A percentile compares a stretch with the other conserved stretches of the same genome.
Evolutionary conservation across 2,113 vertebrate genomes (phyloP).

Genomic region (Urocynchramus pylzowi): DNA sequence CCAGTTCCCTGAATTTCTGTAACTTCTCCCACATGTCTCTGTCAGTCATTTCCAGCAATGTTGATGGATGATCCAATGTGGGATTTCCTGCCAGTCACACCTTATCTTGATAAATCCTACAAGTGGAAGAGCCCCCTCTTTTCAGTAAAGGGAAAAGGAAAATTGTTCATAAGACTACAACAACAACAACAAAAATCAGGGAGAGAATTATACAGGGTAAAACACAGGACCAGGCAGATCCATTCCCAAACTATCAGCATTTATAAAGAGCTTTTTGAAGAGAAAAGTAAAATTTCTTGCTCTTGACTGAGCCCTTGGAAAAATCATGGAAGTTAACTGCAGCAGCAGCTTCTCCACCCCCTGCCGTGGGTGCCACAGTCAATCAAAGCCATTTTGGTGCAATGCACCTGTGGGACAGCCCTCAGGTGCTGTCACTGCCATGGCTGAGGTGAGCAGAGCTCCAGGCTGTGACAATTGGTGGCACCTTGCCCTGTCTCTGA

Average conservation of each 20-base stretch:
- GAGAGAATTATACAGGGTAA: background rate
- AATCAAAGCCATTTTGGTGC: background rate
- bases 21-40: background rate
- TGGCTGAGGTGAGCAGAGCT: background rate
- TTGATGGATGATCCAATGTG: background rate
- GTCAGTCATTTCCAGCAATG: background rate
- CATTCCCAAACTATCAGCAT: background rate
- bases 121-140: background rate
- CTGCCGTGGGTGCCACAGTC: background rate
- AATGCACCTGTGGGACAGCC: rapidly evolving
- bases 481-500: background rate
- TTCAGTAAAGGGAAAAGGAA: background rate
- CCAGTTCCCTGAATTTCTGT: background rate
- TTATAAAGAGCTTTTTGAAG: background rate
- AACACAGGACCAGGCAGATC: background rate
- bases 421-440: background rate
- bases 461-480: background rate
- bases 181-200: background rate
- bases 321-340: background rate
- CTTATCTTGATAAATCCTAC: background rate
- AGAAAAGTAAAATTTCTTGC: background rate
- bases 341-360: background rate
- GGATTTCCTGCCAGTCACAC: background rate
- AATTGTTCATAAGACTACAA: background rate
- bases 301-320: background rate